Percentiles rank a stretch among this genome's conserved stretches.
Conservation (phyloP, 2,888 invertebrate genomes). For the Ischnura elegans region DNA sequence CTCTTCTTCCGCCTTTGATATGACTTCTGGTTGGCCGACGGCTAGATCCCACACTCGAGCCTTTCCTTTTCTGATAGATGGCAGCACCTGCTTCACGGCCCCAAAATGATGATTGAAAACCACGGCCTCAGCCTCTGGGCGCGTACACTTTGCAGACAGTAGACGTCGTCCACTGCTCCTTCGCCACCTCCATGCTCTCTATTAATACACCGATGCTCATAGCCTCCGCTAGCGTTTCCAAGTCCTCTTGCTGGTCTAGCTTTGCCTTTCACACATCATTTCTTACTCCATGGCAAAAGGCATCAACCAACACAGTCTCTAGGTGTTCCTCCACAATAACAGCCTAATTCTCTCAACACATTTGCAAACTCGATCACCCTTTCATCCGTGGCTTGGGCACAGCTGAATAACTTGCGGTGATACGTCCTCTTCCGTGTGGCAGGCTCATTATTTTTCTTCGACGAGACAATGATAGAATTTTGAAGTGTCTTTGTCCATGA, state of each 20-base stretch:
- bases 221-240: not conserved
- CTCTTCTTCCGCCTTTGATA: too few species aligned
- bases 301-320: not conserved
- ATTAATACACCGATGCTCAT: not conserved
- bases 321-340: not conserved
- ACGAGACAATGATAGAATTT: too few species aligned
- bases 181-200: not conserved
- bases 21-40: too few species aligned
- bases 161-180: not conserved
- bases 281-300: not conserved
- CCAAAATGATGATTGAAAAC: too few species aligned
- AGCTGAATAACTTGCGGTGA: not conserved
- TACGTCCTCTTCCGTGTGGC: not conserved
- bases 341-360: not conserved
- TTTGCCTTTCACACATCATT: not conserved
- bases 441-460: too few species aligned
- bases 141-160: too few species aligned
- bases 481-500: too few species aligned
- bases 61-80: too few species aligned
- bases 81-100: too few species aligned
- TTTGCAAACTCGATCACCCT: not conserved
- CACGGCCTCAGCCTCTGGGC: too few species aligned
- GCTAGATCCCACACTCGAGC: too few species aligned
- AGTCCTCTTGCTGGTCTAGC: not conserved
- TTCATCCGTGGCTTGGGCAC: not conserved